phyloP scores from a whole-genome alignment of 2,113 vertebrate genomes.

The Dolichallabes microphthalmus region DNA sequence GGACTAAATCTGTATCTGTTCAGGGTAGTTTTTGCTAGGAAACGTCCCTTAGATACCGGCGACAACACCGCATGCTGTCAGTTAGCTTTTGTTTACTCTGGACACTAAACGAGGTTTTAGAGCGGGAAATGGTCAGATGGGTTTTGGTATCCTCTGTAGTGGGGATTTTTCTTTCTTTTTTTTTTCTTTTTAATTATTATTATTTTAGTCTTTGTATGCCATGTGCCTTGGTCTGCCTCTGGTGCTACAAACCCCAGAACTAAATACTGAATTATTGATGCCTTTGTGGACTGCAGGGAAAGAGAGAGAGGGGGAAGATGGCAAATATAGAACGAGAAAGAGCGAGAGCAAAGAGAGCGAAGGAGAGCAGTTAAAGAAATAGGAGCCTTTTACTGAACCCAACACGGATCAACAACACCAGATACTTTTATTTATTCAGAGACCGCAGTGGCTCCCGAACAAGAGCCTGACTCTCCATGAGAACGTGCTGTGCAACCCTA shows the following conservation, averaged over 20 bases:
- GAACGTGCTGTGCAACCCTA: constrained; percentile 61
- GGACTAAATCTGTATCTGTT: not conserved
- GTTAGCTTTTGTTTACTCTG: constrained; percentile 30
- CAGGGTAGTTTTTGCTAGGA: constrained; percentile 1
- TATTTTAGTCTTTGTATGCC: constrained; percentile 13
- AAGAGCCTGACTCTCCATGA: constrained; percentile 59
- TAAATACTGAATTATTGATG: constrained; percentile 75
- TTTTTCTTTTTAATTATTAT: too few species aligned
- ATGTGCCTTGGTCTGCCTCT: constrained; percentile 57
- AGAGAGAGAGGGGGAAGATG: constrained; percentile 24
- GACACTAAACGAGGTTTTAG: constrained; percentile 27
- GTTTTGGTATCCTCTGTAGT: constrained; percentile 14
- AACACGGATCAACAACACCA: constrained; percentile 73
- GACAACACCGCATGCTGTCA: not conserved
- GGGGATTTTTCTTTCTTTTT: constrained; percentile 33
- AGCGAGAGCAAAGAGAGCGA: not conserved
- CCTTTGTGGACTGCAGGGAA: constrained; percentile 50
- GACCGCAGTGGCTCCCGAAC: constrained; percentile 61
- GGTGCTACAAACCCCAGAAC: constrained; percentile 64
- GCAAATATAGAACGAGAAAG: constrained; percentile 38
- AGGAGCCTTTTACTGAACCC: constrained; percentile 67
- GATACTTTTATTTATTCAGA: constrained; percentile 80
- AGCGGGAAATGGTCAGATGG: constrained; percentile 18
- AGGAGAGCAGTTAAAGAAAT: constrained; percentile 68
- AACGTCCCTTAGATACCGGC: not conserved